Conservation (phyloP, 2,113 vertebrate species). For the Gopherus evgoodei region DNA sequence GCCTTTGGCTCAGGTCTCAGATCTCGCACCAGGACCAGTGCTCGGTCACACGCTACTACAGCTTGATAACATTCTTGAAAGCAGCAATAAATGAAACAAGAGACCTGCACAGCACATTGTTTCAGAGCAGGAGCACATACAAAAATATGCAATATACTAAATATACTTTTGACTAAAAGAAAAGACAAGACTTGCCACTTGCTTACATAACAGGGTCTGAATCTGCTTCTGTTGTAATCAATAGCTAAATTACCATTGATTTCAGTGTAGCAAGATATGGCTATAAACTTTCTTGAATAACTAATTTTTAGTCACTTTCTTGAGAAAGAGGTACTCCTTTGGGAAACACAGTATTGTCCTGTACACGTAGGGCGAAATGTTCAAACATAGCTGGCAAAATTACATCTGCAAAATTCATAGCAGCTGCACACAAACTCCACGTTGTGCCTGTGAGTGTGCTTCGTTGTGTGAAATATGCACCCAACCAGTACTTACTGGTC, state of each 20-base stretch:
- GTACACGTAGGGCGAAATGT: background rate
- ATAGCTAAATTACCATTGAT: background rate
- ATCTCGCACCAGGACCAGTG: background rate
- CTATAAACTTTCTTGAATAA: background rate
- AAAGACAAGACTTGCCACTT: background rate
- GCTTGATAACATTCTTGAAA: constrained; percentile 23
- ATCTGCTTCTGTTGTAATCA: background rate
- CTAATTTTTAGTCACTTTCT: background rate
- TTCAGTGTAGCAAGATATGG: background rate
- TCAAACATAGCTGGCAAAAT: background rate
- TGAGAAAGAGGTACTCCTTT: background rate
- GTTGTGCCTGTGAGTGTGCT: background rate
- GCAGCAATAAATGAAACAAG: constrained; percentile 3
- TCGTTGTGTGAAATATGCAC: constrained; percentile 26
- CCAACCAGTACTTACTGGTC: background rate
- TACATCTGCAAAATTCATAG: background rate
- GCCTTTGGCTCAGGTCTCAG: background rate
- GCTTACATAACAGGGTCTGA: background rate
- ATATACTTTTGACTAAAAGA: background rate
- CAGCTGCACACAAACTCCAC: constrained; percentile 17
- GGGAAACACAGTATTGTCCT: background rate
- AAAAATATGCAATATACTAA: background rate
- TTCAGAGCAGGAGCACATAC: background rate
- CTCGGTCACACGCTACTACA: background rate
- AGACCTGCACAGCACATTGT: background rate